A percentile compares a stretch with the other conserved stretches of the same genome.
Evolutionary conservation across 1,140 invertebrate genomes (phyloP).

Genomic region (Drosophila baimaii): DNA sequence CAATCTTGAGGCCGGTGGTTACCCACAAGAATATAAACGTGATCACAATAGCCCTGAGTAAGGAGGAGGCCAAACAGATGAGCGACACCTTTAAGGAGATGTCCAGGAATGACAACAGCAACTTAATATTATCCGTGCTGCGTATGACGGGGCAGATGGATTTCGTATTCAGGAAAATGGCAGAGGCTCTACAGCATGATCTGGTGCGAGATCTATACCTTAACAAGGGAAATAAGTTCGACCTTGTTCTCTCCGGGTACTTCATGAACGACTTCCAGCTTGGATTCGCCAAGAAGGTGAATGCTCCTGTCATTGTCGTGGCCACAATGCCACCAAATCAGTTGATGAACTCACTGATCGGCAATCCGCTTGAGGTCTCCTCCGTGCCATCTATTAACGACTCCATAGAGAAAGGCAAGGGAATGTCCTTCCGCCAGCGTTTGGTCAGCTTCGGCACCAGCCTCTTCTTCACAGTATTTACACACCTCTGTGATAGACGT

Average conservation of each 20-base stretch:
- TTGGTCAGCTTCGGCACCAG: slow-evolving; percentile 7
- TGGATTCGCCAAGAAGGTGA: slow-evolving; percentile 62
- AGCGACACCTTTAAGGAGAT: slow-evolving; percentile 20
- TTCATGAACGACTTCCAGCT: slow-evolving; percentile 65
- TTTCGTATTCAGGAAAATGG: slow-evolving; percentile 36
- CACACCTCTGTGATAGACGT: not conserved
- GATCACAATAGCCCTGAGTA: slow-evolving; percentile 31
- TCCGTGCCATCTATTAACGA: slow-evolving; percentile 47
- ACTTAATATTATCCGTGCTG: slow-evolving; percentile 10
- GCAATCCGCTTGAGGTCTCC: slow-evolving; percentile 44
- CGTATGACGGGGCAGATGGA: slow-evolving; percentile 22
- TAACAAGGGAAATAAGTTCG: slow-evolving; percentile 59
- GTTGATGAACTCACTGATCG: slow-evolving; percentile 41
- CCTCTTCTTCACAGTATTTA: not conserved
- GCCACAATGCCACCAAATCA: slow-evolving; percentile 32
- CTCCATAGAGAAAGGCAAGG: slow-evolving; percentile 8
- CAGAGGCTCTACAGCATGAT: slow-evolving; percentile 19
- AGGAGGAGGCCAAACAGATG: slow-evolving; percentile 4
- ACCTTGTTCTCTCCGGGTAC: slow-evolving; percentile 63
- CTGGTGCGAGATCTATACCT: slow-evolving; percentile 50
- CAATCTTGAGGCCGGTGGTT: slow-evolving; percentile 47
- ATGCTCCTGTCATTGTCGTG: slow-evolving; percentile 53
- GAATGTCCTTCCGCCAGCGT: slow-evolving; percentile 31
- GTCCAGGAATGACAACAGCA: slow-evolving; percentile 32
- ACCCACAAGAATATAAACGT: slow-evolving; percentile 51